Evolutionary conservation across 30 jellyfish, hydroid and myxozoan genomes (phyloP), one percentile per base, ranked within the genome.

Genomic region (Turritopsis rubra): DNA sequence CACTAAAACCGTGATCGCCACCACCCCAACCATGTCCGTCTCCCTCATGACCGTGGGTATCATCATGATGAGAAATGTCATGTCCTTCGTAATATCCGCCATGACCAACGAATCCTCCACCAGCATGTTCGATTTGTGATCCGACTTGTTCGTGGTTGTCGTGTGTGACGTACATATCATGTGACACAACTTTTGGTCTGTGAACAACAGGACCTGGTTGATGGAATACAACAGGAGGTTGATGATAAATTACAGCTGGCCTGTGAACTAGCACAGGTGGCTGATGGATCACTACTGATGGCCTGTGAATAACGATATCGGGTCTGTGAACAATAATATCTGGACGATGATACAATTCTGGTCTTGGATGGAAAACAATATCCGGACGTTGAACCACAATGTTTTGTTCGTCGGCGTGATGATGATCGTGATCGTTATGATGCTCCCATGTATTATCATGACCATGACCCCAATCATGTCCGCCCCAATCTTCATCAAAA

Each of bases 151-250:
- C 97, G 18, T 95, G 96, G 31, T 93, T 91, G 72, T 88, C 93
- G 20, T 93, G 93, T 18, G 98, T 85, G 54, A 88, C 96, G 65
- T 75, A 91, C 96, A 87, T 93, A 79, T 93, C 99, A 41, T 93
- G 99, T 70, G 99, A 93, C 8, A 87, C 96, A 19, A 93, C 96
- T 30, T 81, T 95, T 71, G 99, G 99, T 73, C 96, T 83, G 83
- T 93, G 99, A 23, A 93, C 90, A 54, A 87, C 96, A 25, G 99
- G 99, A 23, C 97, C 97, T 73, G 98, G 98, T 85, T 88, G 98
- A 85, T 93, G 96, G 93, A 93, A 88, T 16, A 93, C 96, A 53
- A 93, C 98, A 20, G 98, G 98, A n/a, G 98, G 98, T 79, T 93
- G 98, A 65, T 93, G 98, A 66, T 88, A 88, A 65, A 93, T 90